Base-by-base conservation (phyloP, 2,888 invertebrate species). In the Pandemis corylana region DNA sequence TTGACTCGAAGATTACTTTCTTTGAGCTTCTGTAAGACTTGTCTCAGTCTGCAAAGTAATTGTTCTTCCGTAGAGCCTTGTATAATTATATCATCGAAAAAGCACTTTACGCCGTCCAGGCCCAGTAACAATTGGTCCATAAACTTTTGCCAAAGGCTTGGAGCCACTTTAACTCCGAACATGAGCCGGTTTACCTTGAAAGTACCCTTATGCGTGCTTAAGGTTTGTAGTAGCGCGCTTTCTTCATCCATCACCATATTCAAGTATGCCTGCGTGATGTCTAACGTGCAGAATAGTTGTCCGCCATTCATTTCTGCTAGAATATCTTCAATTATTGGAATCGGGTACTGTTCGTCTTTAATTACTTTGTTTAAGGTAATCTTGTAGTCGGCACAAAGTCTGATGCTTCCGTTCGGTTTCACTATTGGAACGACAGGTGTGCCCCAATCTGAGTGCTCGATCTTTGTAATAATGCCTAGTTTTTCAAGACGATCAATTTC, bases 371-470 rank as follows among this genome's bases (percentile, higher is more conserved):
- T 44, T 9, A 44, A 6, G 42, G 42, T 44, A 6, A 44, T 44
- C 9, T 44, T 44, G 28, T 13, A 28, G 41, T 62, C 62, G 5
- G 62, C 62, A 12, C 41, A 62, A 1, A 62, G 13, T 7, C 62
- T 28, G 0, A 62, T 62, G n/a, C 13, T n/a, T 12, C 62, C 42
- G 13, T 62, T 62, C 0, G 56, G 56, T 20, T 56, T n/a, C 5
- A 42, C 41, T 13, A 62, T 62, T 5, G 62, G 62, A 5, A 62
- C 62, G 13, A 62, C 41, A 41, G 62, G 42, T 62, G 62, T 62
- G 1, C 62, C 62, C 62, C 44, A 62, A 41, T 62, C 62, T 2
- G 62, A 62, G 41, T 62, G 12, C 7, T 62, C 62, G 41, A 62
- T 28, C 5, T 63, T 63, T 5, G 63, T 51, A 13, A 51, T 51